Evolutionary conservation across 2,797 vertebrate species (phyloP).

Genomic region (Adrianichthys oophorus): DNA sequence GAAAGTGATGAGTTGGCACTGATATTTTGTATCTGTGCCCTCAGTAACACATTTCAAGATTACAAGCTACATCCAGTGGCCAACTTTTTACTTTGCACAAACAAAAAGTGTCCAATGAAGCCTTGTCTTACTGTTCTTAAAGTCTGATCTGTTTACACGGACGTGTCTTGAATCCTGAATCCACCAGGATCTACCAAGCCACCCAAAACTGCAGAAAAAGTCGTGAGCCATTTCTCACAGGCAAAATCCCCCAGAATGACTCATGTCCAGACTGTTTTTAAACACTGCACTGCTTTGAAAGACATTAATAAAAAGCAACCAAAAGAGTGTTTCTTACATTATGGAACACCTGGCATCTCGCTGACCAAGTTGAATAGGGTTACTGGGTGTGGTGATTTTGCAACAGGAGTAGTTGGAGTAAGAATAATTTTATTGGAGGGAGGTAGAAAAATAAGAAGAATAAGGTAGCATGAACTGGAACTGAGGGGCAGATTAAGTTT

Average conservation of each 20-base stretch:
- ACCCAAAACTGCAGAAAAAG: constrained; percentile 6
- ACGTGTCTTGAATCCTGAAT: too few species aligned
- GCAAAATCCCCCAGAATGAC: constrained; percentile 22
- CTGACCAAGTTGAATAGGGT: constrained; percentile 21
- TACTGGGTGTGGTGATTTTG: constrained; percentile 21
- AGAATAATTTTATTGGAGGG: constrained; percentile 12
- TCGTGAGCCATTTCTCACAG: constrained; percentile 51
- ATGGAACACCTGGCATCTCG: constrained; percentile 38
- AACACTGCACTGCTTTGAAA: constrained; percentile 18
- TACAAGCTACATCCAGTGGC: constrained; percentile 21
- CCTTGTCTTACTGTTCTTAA: constrained; percentile 23
- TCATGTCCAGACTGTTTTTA: constrained; percentile 28
- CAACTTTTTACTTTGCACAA: constrained; percentile 7
- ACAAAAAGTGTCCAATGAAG: constrained; percentile 31
- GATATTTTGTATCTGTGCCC: constrained; percentile 1
- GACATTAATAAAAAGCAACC: constrained; percentile 35
- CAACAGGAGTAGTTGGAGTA: constrained; percentile 10
- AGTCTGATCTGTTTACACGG: background rate
- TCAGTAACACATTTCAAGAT: constrained; percentile 20
- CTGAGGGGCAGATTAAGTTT: constrained; percentile 30
- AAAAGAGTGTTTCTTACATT: constrained; percentile 33
- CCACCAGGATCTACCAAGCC: too few species aligned
- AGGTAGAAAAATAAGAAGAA: constrained; percentile 8
- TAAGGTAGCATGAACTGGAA: constrained; percentile 13
- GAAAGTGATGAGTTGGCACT: too few species aligned